Base-by-base conservation (phyloP, 2,113 vertebrate species). In the Rhadina sibilatrix region DNA sequence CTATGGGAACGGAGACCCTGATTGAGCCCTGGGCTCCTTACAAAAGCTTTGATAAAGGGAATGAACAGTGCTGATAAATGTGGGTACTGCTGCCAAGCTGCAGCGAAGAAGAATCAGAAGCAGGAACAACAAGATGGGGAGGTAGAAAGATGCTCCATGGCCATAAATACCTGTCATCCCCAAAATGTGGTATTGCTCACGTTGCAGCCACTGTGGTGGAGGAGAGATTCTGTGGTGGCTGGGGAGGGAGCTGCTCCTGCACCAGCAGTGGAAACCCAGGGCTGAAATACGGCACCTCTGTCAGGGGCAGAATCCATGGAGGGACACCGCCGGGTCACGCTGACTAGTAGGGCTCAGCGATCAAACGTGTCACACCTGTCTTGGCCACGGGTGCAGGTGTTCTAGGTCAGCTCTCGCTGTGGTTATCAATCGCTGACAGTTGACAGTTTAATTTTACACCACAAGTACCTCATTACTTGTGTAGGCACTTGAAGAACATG, bases 371-470 rank as follows among this genome's bases (percentile, higher is more conserved):
- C 98, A 98, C 98, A 99, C 98, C 98, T 99, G 98, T 98, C 98
- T 98, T 97, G 98, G 98, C 97, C 98, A 98, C 97, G 98, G 97
- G 97, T 99, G 98, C 98, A 99, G 98, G 98, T 98, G 98, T 98
- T 98, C 98, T 98, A 98, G 98, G 98, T 98, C 98, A 98, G 98
- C 98, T 98, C 98, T 99, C 98, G 81, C 98, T 98, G 98, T 98
- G 97, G 98, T 98, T 99, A 99, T 99, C 98, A 99, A 99, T 99
- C 99, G 98, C 99, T 99, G 99, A 99, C 99, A 99, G 99, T 98
- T 99, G 99, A 99, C 99, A 99, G 99, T 99, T 99, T 99, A 99
- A 99, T 99, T 99, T 99, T 98, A 98, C 98, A 98, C 98, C 99
- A 99, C 99, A 98, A 99, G 98, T 99, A 99, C 99, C 99, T 99